Evolutionary conservation across 2,113 vertebrate genomes (phyloP).

Genomic region (Mionectes macconnelli): DNA sequence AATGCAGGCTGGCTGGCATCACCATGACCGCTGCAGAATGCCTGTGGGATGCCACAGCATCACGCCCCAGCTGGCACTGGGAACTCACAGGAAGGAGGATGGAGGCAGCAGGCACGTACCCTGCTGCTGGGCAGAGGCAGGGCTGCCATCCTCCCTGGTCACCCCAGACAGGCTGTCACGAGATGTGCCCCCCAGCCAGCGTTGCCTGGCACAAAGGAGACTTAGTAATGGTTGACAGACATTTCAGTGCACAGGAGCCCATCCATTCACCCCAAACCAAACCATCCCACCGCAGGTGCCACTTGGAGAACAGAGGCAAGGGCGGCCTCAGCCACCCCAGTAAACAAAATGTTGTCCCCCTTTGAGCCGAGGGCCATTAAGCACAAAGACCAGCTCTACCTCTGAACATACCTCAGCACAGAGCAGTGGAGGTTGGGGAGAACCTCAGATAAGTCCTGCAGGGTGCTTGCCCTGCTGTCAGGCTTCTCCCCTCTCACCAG

Average conservation of each 20-base stretch:
- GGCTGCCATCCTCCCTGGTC: neutral
- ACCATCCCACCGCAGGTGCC: neutral
- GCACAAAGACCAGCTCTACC: neutral
- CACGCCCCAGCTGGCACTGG: neutral
- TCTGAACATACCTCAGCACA: neutral
- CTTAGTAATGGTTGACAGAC: neutral
- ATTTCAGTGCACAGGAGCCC: neutral
- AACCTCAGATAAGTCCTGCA: neutral
- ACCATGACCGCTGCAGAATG: neutral
- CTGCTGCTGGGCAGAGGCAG: neutral
- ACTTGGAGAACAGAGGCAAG: neutral
- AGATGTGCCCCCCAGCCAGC: fast-evolving
- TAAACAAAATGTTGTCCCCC: neutral
- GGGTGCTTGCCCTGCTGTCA: fast-evolving
- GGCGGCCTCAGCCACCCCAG: neutral
- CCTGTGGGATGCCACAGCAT: neutral
- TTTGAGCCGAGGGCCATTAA: neutral
- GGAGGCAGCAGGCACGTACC: neutral
- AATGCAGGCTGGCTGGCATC: neutral
- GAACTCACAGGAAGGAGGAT: neutral
- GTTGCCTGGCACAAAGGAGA: neutral
- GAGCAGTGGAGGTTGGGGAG: neutral
- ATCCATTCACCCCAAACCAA: neutral
- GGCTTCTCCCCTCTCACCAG: neutral
- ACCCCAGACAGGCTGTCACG: neutral